These are phyloP conservation scores for Pseudobourletiella spinata DNA, from an alignment of 1,140 invertebrate species.

Conservation along the genomic window DNA sequence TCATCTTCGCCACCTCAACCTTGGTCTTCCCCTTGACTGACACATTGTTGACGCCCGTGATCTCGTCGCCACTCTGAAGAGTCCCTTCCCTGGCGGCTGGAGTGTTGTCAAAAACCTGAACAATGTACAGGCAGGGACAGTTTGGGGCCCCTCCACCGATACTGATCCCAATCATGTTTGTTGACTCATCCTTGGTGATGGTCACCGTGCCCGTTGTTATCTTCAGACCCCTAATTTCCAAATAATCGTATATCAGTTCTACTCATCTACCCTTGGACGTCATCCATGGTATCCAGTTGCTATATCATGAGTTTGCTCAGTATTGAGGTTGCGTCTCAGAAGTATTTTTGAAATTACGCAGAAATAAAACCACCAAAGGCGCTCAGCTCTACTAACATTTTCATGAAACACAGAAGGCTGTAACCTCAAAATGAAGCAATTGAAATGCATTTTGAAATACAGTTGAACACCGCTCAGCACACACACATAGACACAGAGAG, in stretches of 20 bases:
- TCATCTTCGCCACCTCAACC: constrained; percentile 96
- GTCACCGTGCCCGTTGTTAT: constrained; percentile 88
- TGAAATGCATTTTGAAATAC: too few species aligned
- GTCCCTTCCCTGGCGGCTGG: constrained; percentile 83
- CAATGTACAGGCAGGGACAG: constrained; percentile 95
- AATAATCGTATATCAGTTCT: background rate
- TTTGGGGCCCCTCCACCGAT: constrained; percentile 93
- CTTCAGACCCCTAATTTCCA: constrained; percentile 87
- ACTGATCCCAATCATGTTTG: constrained; percentile 94
- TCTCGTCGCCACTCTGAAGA: constrained; percentile 89
- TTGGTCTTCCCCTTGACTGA: constrained; percentile 95
- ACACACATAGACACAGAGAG: too few species aligned
- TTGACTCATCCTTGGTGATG: constrained; percentile 76
- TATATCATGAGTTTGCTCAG: too few species aligned
- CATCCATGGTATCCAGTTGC: too few species aligned
- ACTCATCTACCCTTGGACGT: background rate
- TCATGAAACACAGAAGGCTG: too few species aligned
- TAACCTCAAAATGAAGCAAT: too few species aligned
- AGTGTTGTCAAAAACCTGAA: constrained; percentile 91
- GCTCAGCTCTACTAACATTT: too few species aligned
- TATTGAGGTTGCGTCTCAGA: too few species aligned
- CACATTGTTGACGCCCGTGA: constrained; percentile 83
- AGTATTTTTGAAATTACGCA: too few species aligned
- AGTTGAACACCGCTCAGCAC: too few species aligned
- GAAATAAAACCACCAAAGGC: too few species aligned